Evolutionary conservation across 2,888 invertebrate species (phyloP).

Genomic region (Drosophila planitibia): DNA sequence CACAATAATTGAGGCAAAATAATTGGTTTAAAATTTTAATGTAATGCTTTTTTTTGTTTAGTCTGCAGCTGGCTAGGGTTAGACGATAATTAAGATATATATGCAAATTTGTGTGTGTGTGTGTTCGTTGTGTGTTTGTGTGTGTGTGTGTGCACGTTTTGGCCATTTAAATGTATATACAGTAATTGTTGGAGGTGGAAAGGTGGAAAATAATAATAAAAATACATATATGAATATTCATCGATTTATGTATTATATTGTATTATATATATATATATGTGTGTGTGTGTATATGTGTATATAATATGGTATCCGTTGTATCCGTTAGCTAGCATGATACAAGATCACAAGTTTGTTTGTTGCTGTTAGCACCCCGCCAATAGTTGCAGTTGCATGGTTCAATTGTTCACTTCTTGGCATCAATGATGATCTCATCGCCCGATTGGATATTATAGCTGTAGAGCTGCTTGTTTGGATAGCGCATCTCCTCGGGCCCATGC

Average conservation of each 20-base stretch:
- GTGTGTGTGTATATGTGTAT: slow-evolving; percentile 14
- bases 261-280: slow-evolving; percentile 7
- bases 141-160: slow-evolving; percentile 39
- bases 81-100: slow-evolving; percentile 46
- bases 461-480: slow-evolving; percentile 94
- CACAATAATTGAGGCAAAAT: slow-evolving; percentile 12
- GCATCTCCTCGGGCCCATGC: slow-evolving; percentile 94
- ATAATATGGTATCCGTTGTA: slow-evolving; percentile 49
- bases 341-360: slow-evolving; percentile 75
- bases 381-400: not conserved
- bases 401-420: slow-evolving; percentile 87
- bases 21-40: slow-evolving; percentile 42
- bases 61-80: slow-evolving; percentile 54
- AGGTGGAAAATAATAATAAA: slow-evolving; percentile 44
- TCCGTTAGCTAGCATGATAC: slow-evolving; percentile 57
- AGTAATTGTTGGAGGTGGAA: slow-evolving; percentile 35
- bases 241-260: slow-evolving; percentile 22
- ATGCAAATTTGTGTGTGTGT: slow-evolving; percentile 10
- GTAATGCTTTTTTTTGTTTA: slow-evolving; percentile 45
- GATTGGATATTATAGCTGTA: slow-evolving; percentile 96
- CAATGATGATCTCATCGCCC: slow-evolving; percentile 96
- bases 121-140: slow-evolving; percentile 19
- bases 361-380: slow-evolving; percentile 59
- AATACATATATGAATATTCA: slow-evolving; percentile 21
- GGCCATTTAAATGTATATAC: slow-evolving; percentile 64